phyloP scores from a whole-genome alignment of 2,888 invertebrate genomes.

The Ectropis crepuscularia region DNA sequence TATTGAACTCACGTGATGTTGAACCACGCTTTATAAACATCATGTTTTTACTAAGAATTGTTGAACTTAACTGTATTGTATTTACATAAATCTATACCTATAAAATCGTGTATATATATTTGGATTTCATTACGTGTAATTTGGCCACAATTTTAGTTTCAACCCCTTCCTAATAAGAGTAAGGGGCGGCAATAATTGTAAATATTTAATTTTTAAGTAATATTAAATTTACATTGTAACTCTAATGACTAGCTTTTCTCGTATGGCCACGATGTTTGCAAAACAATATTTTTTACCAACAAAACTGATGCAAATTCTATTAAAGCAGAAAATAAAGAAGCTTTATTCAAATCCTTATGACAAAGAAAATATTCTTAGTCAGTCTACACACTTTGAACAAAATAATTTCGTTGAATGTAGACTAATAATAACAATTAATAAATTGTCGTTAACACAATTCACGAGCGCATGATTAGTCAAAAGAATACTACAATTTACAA shows the following conservation, averaged over 20 bases:
- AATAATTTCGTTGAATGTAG: conserved; percentile 5
- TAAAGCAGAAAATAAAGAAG: conserved; percentile 10
- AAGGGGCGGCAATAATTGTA: conserved; percentile 74
- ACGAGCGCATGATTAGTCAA: conserved; percentile 77
- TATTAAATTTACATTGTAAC: conserved; percentile 79
- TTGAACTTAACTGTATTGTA: conserved; percentile 46
- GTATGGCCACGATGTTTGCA: conserved; percentile 76
- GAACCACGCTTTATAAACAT: conserved; percentile 39
- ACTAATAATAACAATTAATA: background rate
- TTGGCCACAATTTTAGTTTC: conserved; percentile 84
- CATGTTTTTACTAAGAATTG: conserved; percentile 36
- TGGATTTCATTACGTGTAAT: conserved; percentile 82
- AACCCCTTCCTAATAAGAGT: conserved; percentile 73
- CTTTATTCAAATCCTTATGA: conserved; percentile 5
- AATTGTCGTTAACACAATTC: conserved; percentile 42
- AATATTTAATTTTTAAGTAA: conserved; percentile 67
- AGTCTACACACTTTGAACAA: background rate
- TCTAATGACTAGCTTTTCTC: conserved; percentile 84
- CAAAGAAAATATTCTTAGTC: background rate
- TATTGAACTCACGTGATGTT: conserved; percentile 36
- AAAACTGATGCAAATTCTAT: conserved; percentile 41
- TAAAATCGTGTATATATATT: conserved; percentile 82
- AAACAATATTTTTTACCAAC: conserved; percentile 49
- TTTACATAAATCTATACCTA: conserved; percentile 69
- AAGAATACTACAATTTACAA: conserved; percentile 76